These are phyloP conservation scores for Pseudomugil gertrudae DNA, from an alignment of 2,797 vertebrate species.

Conservation along the genomic window DNA sequence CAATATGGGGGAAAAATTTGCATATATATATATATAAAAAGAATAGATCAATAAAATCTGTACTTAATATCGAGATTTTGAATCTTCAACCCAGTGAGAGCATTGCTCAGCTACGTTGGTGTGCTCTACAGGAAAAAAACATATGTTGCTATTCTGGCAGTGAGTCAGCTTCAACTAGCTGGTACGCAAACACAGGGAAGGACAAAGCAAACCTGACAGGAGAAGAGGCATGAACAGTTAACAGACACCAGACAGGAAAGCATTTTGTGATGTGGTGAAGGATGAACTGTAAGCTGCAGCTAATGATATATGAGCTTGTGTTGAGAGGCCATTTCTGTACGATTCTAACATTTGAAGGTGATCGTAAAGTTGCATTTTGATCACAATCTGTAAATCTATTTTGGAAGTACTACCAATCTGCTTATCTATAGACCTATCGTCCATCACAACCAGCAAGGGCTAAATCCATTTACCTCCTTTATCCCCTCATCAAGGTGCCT, in stretches of 20 bases:
- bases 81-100: conserved; percentile 38
- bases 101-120: conserved; percentile 42
- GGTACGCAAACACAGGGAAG: conserved; percentile 54
- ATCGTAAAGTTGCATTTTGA: conserved; percentile 3
- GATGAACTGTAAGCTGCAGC: conserved; percentile 2
- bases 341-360: not conserved
- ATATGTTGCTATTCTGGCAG: conserved; percentile 48
- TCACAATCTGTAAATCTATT: conserved; percentile 19
- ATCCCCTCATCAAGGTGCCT: conserved; percentile 62
- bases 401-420: conserved; percentile 35
- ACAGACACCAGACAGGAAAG: conserved; percentile 14
- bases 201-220: conserved; percentile 29
- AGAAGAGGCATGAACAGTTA: conserved; percentile 16
- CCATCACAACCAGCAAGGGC: conserved; percentile 42
- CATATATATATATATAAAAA: not conserved
- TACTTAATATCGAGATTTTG: not conserved
- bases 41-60: not conserved
- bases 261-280: conserved; percentile 8
- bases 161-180: conserved; percentile 24
- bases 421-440: conserved; percentile 32
- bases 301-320: conserved; percentile 15
- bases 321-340: conserved; percentile 22
- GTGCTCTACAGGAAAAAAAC: conserved; percentile 46
- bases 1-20: not conserved
- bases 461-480: conserved; percentile 67